phyloP scores from a whole-genome alignment of 2,113 vertebrate species.

The Aleadryas rufinucha region DNA sequence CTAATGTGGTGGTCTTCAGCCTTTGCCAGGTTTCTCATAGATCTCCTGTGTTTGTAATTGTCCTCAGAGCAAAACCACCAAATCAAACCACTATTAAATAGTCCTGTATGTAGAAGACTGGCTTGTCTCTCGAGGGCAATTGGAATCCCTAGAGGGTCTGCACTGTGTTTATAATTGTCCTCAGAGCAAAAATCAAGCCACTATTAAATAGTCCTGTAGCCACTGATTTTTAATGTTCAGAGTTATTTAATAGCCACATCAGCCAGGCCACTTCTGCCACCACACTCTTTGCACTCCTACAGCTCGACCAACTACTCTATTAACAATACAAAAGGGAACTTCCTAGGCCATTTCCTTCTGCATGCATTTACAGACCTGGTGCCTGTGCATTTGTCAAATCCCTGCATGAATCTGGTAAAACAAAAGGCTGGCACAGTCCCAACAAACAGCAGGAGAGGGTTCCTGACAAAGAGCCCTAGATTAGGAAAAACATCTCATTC shows the following conservation, averaged over 20 bases:
- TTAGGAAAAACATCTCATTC: not conserved
- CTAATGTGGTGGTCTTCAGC: not conserved
- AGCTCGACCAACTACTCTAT: not conserved
- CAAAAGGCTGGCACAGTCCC: not conserved
- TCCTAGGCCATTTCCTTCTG: not conserved
- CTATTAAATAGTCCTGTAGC: not conserved
- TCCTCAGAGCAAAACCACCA: not conserved
- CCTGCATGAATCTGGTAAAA: not conserved
- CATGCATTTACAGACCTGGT: not conserved
- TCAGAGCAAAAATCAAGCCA: not conserved
- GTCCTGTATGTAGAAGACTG: too few species aligned
- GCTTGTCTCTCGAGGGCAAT: too few species aligned
- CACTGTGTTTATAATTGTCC: not conserved
- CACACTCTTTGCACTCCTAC: not conserved
- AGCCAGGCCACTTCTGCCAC: not conserved
- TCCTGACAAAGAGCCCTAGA: not conserved
- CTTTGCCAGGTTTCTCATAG: not conserved
- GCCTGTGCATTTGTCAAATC: accelerated
- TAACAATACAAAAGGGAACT: not conserved
- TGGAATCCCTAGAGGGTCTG: too few species aligned
- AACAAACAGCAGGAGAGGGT: not conserved
- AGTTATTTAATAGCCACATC: not conserved
- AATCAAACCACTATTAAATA: not conserved
- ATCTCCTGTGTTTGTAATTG: not conserved
- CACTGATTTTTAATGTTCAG: not conserved